A percentile compares a stretch with the other conserved stretches of the same genome.
Evolutionary conservation across 1,140 invertebrate species (phyloP).

Genomic region (Pseudomyrmex sp.): DNA sequence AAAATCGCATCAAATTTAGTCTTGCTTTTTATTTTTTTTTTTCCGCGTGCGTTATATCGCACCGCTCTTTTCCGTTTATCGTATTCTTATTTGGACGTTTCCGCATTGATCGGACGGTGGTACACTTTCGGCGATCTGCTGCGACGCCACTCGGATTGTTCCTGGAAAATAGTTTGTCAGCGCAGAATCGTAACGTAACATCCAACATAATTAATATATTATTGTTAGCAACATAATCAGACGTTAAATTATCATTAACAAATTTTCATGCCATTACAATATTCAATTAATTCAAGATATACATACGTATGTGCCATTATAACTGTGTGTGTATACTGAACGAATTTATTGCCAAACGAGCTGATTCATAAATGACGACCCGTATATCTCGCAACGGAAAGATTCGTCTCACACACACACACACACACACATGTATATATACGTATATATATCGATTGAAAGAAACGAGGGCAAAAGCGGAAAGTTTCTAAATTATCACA

Average conservation of each 20-base stretch:
- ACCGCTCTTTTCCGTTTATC: background rate
- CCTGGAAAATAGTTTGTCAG: slow-evolving; percentile 69
- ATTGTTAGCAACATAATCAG: slow-evolving; percentile 13
- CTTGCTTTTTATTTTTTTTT: background rate
- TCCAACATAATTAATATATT: slow-evolving; percentile 18
- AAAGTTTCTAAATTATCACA: slow-evolving; percentile 19
- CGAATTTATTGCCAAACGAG: slow-evolving; percentile 20
- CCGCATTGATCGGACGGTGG: slow-evolving; percentile 73
- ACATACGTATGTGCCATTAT: background rate
- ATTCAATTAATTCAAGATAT: slow-evolving; percentile 32
- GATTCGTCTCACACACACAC: no score
- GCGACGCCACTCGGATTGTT: slow-evolving; percentile 75
- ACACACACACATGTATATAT: no score
- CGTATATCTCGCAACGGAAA: no score
- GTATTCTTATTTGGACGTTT: slow-evolving; percentile 47
- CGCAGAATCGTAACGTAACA: slow-evolving; percentile 1
- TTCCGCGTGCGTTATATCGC: background rate
- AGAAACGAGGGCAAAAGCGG: background rate
- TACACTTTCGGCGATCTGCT: slow-evolving; percentile 77
- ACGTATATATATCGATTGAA: slow-evolving; percentile 8
- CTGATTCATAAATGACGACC: background rate
- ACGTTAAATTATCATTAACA: slow-evolving; percentile 20
- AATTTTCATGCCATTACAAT: slow-evolving; percentile 8
- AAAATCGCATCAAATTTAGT: background rate
- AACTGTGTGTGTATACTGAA: background rate